Evolutionary conservation across 2,888 invertebrate genomes (phyloP), one percentile per base, ranked within the genome.

Genomic region (Mystacides longicornis): DNA sequence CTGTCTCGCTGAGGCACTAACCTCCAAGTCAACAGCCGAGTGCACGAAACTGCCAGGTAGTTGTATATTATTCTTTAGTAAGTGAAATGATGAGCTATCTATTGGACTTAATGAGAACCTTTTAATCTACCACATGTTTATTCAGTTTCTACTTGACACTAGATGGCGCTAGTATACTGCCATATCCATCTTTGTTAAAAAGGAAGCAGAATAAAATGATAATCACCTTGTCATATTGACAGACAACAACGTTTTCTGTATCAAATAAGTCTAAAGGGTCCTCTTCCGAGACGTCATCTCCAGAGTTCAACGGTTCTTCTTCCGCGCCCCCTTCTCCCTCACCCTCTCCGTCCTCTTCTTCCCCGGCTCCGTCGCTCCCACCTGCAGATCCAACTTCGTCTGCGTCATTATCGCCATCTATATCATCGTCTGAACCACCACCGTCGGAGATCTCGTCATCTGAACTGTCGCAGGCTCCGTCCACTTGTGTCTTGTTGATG

Each of bases 181-280:
- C n/a, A n/a, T n/a, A n/a, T n/a, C n/a, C n/a, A n/a, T 9, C 21
- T 14, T 27, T 3, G 31, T 11, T 18, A 52, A 27, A 63, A 23
- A 49, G 18, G 1, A 31, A 9, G n/a, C 19, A 23, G n/a, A 51
- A 27, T 7, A 7, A 5, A 7, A 27, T 27, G 11, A 27, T 3
- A 37, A 60, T 63, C 70, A 91, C 92, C 82, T 99, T 99, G 76
- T 99, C 99, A 76, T 98, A 99, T 74, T 99, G 99, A 72, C 99
- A 99, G 57, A 99, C 98, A 60, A 99, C 94, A 56, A 99, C 97
- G 79, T 99, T 98, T 65, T 99, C 98, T 43, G 98, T 96, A 66
- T 99, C 98, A 77, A 98, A 99, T 69, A 98, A 81, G 71, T 97
- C 96, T 60, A 87, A 81, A 0, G 93, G 88, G 68, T 95, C 92